Evolutionary conservation across 2,888 invertebrate species (phyloP), one percentile per base, ranked within the genome.

Genomic region (Coremacera marginata): DNA sequence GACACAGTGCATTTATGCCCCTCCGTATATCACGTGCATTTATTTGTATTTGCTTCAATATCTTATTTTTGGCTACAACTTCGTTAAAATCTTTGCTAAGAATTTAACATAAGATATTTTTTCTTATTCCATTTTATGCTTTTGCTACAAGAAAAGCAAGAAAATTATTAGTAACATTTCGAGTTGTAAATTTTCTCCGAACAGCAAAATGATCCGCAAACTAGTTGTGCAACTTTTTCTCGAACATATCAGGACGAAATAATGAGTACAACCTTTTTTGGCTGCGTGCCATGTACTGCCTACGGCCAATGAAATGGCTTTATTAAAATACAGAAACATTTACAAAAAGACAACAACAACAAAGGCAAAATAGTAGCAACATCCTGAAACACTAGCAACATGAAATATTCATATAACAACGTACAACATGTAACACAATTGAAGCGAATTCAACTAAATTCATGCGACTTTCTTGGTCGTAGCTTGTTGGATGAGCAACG

Each of bases 281-380:
- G 83, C 83, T 79, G 77, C 80, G 76, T 83, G 83, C 83, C 83
- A 83, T 83, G 82, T 83, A 81, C 80, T 81, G 83, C 83, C 83
- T 82, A 81, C 82, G 80, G 82, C 83, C 83, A 83, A 83, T 83
- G 82, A 82, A 82, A 81, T 81, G 80, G 79, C 79, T 82, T 82
- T 83, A 82, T 82, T 80, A 81, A 80, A 83, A 82, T 81, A 82
- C 16, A 25, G 31, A 27, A 11, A 8, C 3, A 31, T 4, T 31
- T 5, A 5, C 5, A 3, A 31, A 31, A 31, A 4, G 5, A 31
- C 5, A 19, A 49, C 49, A 70, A 70, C 51, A 70, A 49, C 63
- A 63, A 63, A 4, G 5, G 9, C 55, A 22, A 55, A 31, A 31
- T 31, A 31, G 31, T 3, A 22, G 22, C 55, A 60, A 60, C 19